These are phyloP conservation scores for Gryllus longicercus DNA, from an alignment of 2,888 invertebrate species.

Conservation along the genomic window DNA sequence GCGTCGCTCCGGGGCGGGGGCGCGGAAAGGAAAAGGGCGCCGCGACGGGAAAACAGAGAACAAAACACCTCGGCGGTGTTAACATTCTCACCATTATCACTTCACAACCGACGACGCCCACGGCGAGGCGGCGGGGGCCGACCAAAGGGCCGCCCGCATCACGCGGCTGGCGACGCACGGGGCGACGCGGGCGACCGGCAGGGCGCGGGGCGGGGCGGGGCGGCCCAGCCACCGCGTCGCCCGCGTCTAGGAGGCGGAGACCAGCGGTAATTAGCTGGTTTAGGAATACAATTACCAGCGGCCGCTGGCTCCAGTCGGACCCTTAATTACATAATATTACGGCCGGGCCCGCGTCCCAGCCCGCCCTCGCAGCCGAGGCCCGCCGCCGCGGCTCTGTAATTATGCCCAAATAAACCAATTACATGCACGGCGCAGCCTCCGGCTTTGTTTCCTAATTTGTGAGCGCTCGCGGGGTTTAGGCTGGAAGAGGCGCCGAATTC, in stretches of 20 bases:
- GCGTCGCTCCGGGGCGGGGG: too few species aligned
- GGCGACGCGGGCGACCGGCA: too few species aligned
- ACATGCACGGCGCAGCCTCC: neutral
- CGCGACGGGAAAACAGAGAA: neutral
- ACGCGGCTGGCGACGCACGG: too few species aligned
- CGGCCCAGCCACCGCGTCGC: too few species aligned
- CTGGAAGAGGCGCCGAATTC: neutral
- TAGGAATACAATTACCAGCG: slow-evolving; percentile 17
- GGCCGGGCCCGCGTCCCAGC: neutral
- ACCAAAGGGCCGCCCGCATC: too few species aligned
- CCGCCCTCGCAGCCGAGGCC: too few species aligned
- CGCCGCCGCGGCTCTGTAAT: neutral
- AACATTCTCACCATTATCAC: slow-evolving; percentile 10
- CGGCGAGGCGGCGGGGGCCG: too few species aligned
- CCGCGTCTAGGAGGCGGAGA: neutral
- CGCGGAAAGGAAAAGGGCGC: too few species aligned
- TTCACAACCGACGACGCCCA: neutral
- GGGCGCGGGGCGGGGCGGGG: too few species aligned
- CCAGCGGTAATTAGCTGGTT: neutral
- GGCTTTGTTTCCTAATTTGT: slow-evolving; percentile 11
- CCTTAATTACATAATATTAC: slow-evolving; percentile 7
- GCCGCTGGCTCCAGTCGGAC: neutral
- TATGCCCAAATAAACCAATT: slow-evolving; percentile 17
- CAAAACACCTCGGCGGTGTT: neutral
- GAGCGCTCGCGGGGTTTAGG: neutral